Evolutionary conservation across 2,888 invertebrate species (phyloP).

Genomic region (Nemotelus pantherinus): DNA sequence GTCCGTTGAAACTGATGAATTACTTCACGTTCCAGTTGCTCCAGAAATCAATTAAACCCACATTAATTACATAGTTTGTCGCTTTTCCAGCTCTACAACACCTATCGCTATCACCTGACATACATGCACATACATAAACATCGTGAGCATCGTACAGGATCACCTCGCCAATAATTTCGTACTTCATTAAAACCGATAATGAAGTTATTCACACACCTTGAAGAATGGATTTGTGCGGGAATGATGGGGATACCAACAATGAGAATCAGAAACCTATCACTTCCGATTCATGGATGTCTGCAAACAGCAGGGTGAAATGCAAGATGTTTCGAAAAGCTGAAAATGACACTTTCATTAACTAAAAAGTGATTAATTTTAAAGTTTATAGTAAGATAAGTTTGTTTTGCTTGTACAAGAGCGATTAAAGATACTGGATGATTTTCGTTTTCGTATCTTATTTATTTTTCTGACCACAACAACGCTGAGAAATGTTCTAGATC

Average conservation of each 20-base stretch:
- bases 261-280: background rate
- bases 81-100: background rate
- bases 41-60: constrained; percentile 32
- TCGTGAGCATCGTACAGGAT: background rate
- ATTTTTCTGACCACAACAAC: too few species aligned
- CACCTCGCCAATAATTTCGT: background rate
- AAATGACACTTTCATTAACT: too few species aligned
- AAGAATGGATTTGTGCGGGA: background rate
- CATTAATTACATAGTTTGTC: constrained; percentile 27
- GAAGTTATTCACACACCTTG: background rate
- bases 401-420: too few species aligned
- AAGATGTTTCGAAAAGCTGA: too few species aligned
- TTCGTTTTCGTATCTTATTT: too few species aligned
- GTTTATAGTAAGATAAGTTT: too few species aligned
- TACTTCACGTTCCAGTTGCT: constrained; percentile 19
- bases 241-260: background rate
- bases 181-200: constrained; percentile 22
- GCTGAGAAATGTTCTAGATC: too few species aligned
- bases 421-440: too few species aligned
- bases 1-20: constrained; percentile 20
- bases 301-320: background rate
- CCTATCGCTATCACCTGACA: background rate
- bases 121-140: background rate
- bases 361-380: too few species aligned
- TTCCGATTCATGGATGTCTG: background rate